Evolutionary conservation across 2,113 vertebrate species (phyloP), one percentile per base, ranked within the genome.

Genomic region (Dolichallabes microphthalmus): DNA sequence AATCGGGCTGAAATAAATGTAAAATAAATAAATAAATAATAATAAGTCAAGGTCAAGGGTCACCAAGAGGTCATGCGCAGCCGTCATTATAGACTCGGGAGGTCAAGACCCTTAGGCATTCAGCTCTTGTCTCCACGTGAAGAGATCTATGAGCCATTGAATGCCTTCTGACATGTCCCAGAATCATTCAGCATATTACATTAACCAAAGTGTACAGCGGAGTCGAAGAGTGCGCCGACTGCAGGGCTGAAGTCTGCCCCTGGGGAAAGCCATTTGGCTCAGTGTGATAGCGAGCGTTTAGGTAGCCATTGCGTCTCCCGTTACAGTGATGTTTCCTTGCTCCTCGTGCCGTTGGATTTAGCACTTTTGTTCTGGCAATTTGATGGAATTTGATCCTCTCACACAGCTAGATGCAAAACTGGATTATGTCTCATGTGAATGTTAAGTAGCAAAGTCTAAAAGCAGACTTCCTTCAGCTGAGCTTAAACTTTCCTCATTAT

Each of bases 111-210:
- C 79, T 80, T 63, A 83, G 68, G 39, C 75, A 39, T 80, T 85
- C 66, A 75, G 27, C 27, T 68, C 80, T 77, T 88, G 80, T 87
- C 30, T 85, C 79, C 69, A 75, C 87, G 76, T 63, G 50, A 74
- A 85, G 74, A 85, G 83, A 85, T 82, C 82, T 84, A 85, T 87
- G 83, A 80, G 64, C 58, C 66, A 85, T 85, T 77, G 85, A 87
- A 89, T 89, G 86, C 66, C 64, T 74, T 85, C 35, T 89, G 86
- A 82, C 86, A 83, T 84, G 69, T 83, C 73, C 79, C 86, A 87
- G 80, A 84, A 87, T 89, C 86, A 80, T 83, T 80, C 76, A 85
- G 79, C 85, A 87, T 82, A 87, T 86, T 87, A 79, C 84, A 85
- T 84, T 68, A 66, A 84, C 73, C 58, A 55, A 71, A 87, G 69